Base-by-base conservation (phyloP, 2,113 vertebrate genomes). In the Pachycephala philippinensis region DNA sequence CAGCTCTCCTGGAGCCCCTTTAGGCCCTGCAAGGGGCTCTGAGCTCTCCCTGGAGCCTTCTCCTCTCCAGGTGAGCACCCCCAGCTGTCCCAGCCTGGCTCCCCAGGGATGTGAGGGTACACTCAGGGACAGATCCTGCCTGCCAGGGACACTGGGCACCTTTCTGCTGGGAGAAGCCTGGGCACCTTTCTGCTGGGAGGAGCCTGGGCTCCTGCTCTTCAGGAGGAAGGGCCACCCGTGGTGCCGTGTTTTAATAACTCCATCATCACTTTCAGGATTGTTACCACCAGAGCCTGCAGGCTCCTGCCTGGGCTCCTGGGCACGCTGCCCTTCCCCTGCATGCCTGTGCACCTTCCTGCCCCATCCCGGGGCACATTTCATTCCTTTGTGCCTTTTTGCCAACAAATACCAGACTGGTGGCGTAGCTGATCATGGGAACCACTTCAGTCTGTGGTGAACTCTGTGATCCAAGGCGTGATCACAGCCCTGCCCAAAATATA, bases 341-440 rank as follows among this genome's bases (percentile, higher is more conserved):
- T 74, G 91, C 89, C 95, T 81, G 59, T 89, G 95, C 93, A 78
- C 28, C 90, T 91, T 31, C 96, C 93, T 91, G 91, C 93, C 84
- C 77, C 71, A 3, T 74, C 96, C 87, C 0, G 8, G 88, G 87
- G 81, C 72, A 8, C 78, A 6, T 63, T 71, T 84, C 90, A 52
- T 78, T 50, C 4, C 87, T 81, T 40, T 63, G 64, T 74, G 87
- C 87, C 68, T 61, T 70, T 87, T 21, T 91, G 95, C 95, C 95
- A 94, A 57, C 84, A 84, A 95, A 96, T 95, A 95, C 91, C 95
- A 97, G 96, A 92, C 95, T 84, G 81, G 68, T 92, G 89, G 35
- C 35, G 69, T 91, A 93, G 87, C 28, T 3, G 5, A 74, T 91
- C 76, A 84, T 42, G 84, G 87, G 93, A 96, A 94, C 60, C 35